A percentile compares a stretch with the other conserved stretches of the same genome.
Conservation (phyloP, 2,888 invertebrate species). For the Peribatodes rhomboidaria region DNA sequence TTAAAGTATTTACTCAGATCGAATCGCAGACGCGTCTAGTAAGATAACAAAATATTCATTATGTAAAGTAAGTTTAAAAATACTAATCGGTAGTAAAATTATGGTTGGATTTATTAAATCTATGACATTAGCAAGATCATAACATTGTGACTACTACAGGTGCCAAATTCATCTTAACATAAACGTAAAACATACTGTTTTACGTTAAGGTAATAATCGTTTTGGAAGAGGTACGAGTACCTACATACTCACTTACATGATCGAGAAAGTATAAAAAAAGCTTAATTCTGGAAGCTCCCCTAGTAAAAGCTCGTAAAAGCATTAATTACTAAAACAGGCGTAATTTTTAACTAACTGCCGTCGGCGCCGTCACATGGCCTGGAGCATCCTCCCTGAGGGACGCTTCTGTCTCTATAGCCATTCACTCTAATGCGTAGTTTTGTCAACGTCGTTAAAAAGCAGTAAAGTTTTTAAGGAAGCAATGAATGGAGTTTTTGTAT, state of each 20-base stretch:
- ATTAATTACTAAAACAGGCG: conserved; percentile 44
- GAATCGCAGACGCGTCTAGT: no score
- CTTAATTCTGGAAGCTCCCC: conserved; percentile 18
- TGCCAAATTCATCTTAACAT: no score
- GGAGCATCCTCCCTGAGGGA: conserved; percentile 32
- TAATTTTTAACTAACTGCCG: conserved; percentile 49
- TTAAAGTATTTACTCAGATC: no score
- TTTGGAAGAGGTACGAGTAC: no score
- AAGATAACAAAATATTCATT: no score
- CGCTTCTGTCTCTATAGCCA: conserved; percentile 39
- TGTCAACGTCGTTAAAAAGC: conserved; percentile 51
- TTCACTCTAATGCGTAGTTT: conserved; percentile 39
- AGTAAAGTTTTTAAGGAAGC: conserved; percentile 44
- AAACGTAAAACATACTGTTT: no score
- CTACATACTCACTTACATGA: background rate
- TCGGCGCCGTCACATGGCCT: conserved; percentile 3
- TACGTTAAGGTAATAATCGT: no score
- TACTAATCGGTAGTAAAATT: no score
- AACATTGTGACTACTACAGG: no score
- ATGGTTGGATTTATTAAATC: no score
- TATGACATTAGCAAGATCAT: no score
- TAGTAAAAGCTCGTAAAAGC: conserved; percentile 43
- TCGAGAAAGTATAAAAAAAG: background rate
- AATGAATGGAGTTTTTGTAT: conserved; percentile 9
- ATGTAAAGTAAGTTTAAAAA: no score